phyloP scores from a whole-genome alignment of 2,888 invertebrate species.

The Lasioglossum pauxillum region DNA sequence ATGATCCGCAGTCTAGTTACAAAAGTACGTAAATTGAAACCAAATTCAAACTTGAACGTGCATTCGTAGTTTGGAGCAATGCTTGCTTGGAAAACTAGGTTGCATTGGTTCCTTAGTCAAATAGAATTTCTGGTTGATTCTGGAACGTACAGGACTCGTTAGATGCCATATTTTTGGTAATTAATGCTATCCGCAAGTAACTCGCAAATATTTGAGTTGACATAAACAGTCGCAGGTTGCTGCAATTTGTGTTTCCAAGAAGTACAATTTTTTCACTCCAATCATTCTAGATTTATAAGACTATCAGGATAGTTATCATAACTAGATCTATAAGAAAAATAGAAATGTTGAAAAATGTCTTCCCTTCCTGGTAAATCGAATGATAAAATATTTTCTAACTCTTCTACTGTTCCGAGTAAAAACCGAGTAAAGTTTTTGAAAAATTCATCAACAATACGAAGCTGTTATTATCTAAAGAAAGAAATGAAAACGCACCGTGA shows the following conservation, averaged over 20 bases:
- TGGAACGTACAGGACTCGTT: not conserved
- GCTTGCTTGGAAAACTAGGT: not conserved
- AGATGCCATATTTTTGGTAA: not conserved
- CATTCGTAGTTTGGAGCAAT: not conserved
- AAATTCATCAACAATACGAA: too few species aligned
- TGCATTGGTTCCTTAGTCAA: not conserved
- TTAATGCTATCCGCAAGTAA: not conserved
- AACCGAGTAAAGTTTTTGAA: too few species aligned
- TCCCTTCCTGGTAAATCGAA: too few species aligned
- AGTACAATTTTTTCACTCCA: not conserved
- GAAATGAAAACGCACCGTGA: too few species aligned
- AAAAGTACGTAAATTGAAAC: not conserved
- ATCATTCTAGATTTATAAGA: not conserved
- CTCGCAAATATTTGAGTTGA: not conserved
- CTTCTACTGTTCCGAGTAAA: too few species aligned
- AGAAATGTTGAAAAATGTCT: too few species aligned
- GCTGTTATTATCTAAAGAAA: too few species aligned
- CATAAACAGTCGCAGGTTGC: not conserved
- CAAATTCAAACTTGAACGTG: not conserved
- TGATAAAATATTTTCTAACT: too few species aligned
- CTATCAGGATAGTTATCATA: not conserved
- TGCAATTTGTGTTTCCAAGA: not conserved
- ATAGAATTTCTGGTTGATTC: not conserved
- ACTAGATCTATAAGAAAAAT: too few species aligned
- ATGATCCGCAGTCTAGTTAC: not conserved